These are phyloP conservation scores for Polyploca ridens DNA, from an alignment of 2,888 invertebrate genomes.

Conservation along the genomic window DNA sequence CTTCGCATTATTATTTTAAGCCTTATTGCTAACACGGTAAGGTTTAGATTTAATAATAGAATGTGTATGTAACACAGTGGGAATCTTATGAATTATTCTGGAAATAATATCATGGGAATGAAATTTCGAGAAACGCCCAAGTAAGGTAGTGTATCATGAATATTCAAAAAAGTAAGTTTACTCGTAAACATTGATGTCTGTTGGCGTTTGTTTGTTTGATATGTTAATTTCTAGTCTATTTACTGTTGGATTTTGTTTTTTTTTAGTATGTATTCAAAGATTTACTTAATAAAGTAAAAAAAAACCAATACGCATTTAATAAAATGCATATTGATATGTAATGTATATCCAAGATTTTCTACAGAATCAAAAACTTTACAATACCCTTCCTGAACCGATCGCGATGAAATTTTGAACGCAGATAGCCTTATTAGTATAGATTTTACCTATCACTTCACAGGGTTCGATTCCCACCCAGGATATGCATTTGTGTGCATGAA, in stretches of 20 bases:
- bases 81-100: conserved; percentile 36
- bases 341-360: too few relatives aligned
- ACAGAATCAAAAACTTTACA: too few relatives aligned
- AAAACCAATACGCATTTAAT: too few relatives aligned
- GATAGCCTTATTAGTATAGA: too few relatives aligned
- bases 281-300: background rate
- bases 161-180: conserved; percentile 25
- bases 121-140: conserved; percentile 25
- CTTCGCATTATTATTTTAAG: too few relatives aligned
- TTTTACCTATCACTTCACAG: too few relatives aligned
- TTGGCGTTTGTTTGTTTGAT: conserved; percentile 27
- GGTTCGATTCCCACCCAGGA: too few relatives aligned
- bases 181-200: conserved; percentile 35
- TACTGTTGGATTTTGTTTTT: background rate
- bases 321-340: too few relatives aligned
- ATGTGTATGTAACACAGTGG: conserved; percentile 4
- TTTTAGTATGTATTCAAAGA: background rate
- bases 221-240: conserved; percentile 5
- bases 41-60: background rate
- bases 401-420: too few relatives aligned
- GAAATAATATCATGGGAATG: conserved; percentile 40
- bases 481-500: too few relatives aligned
- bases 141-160: conserved; percentile 21
- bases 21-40: background rate
- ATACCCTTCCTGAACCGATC: too few relatives aligned